Percentiles rank a stretch among this genome's conserved stretches.
These are phyloP conservation scores for Pachypeltis micranthus DNA, from an alignment of 1,140 invertebrate species.

Conservation along the genomic window DNA sequence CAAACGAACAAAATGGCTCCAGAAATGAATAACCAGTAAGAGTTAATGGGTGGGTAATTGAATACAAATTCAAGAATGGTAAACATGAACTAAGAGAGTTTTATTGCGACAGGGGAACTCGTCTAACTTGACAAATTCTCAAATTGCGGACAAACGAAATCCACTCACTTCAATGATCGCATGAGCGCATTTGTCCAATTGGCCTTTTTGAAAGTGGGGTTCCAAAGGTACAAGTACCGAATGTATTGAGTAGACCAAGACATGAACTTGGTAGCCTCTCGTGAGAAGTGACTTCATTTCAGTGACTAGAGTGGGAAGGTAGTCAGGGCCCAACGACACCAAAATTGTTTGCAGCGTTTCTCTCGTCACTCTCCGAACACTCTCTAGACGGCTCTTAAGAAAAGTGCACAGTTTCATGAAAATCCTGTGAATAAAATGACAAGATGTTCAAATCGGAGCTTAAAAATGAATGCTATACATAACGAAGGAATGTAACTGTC, in stretches of 20 bases:
- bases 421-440: constrained; percentile 47
- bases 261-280: constrained; percentile 87
- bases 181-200: constrained; percentile 65
- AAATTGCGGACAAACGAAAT: constrained; percentile 18
- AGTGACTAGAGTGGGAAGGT: constrained; percentile 62
- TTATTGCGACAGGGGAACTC: too few relatives aligned
- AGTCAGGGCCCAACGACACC: constrained; percentile 66
- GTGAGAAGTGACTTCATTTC: constrained; percentile 72
- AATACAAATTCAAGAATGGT: too few relatives aligned
- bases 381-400: constrained; percentile 76
- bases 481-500: constrained; percentile 21
- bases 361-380: constrained; percentile 69
- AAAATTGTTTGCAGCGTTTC: constrained; percentile 85
- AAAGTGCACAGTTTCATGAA: constrained; percentile 82
- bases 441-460: not conserved
- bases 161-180: constrained; percentile 60
- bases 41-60: too few relatives aligned
- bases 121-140: too few relatives aligned
- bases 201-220: constrained; percentile 47
- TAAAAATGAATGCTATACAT: not conserved
- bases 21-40: too few relatives aligned
- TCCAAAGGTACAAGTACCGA: constrained; percentile 62
- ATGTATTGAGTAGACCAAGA: constrained; percentile 80
- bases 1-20: too few relatives aligned
- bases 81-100: too few relatives aligned